phyloP scores from a whole-genome alignment of 2,113 vertebrate genomes.

The Cynocephalus volans region DNA sequence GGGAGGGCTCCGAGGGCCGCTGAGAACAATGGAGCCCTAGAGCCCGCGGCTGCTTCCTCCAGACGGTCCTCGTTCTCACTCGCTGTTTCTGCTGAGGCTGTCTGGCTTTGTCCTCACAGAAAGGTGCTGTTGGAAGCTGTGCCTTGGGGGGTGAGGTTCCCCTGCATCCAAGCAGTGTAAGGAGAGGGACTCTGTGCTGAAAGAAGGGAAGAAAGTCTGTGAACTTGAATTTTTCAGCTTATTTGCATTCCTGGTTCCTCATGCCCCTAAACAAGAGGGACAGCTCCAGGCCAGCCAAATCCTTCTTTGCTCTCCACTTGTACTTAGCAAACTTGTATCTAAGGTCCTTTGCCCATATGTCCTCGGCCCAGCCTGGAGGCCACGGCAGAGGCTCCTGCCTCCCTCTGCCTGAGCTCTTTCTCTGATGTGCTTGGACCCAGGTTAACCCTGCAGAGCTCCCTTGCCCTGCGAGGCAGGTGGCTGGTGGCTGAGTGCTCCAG shows the following conservation, averaged over 20 bases:
- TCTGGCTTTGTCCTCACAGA: no score
- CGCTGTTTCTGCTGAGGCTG: background rate
- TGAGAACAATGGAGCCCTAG: conserved; percentile 28
- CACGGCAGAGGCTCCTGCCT: background rate
- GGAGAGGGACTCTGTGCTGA: background rate
- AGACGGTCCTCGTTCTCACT: background rate
- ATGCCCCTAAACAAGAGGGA: background rate
- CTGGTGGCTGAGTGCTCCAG: background rate
- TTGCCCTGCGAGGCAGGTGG: background rate
- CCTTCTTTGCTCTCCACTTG: background rate
- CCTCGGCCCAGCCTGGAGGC: background rate
- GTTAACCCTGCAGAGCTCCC: no score
- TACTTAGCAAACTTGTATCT: background rate
- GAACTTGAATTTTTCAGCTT: background rate
- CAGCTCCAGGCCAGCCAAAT: background rate
- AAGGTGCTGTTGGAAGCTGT: background rate
- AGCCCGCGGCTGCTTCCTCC: background rate
- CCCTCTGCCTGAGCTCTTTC: background rate
- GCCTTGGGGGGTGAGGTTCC: background rate
- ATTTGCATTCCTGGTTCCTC: background rate
- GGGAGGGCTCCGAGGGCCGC: background rate
- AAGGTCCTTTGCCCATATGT: background rate
- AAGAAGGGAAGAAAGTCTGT: background rate
- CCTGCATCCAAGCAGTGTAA: background rate
- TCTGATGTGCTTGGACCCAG: background rate